phyloP scores from a whole-genome alignment of 2,888 invertebrate species.

The Aleiodes testaceus region DNA sequence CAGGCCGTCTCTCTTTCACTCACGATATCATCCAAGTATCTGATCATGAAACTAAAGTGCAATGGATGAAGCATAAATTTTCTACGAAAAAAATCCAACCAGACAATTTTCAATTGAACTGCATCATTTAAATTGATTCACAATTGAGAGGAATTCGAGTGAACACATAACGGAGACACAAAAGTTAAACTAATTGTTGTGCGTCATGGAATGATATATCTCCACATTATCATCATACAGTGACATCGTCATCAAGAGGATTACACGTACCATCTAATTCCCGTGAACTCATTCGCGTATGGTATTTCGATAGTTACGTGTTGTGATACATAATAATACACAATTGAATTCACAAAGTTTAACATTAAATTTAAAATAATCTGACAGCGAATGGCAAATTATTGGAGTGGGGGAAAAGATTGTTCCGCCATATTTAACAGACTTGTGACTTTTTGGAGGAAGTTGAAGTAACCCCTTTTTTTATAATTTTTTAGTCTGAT shows the following conservation, averaged over 20 bases:
- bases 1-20: neutral
- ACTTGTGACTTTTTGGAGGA: conserved; percentile 68
- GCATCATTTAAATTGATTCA: neutral
- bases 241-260: conserved; percentile 20
- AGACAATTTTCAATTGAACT: neutral
- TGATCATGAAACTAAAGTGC: conserved; percentile 24
- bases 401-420: conserved; percentile 51
- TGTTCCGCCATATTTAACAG: conserved; percentile 70
- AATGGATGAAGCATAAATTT: conserved; percentile 5
- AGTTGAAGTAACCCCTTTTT: conserved; percentile 3
- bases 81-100: neutral
- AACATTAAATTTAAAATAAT: conserved; percentile 30
- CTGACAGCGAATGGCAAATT: conserved; percentile 52
- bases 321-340: neutral
- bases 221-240: neutral
- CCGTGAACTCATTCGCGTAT: neutral
- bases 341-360: too few species aligned
- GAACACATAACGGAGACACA: neutral
- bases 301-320: neutral
- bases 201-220: conserved; percentile 28
- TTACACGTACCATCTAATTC: conserved; percentile 13
- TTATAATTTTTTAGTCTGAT: neutral
- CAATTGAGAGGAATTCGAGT: neutral
- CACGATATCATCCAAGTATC: neutral
- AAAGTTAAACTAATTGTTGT: conserved; percentile 1